Conservation (phyloP, 1,140 invertebrate species). For the Cydia fagiglandana region DNA sequence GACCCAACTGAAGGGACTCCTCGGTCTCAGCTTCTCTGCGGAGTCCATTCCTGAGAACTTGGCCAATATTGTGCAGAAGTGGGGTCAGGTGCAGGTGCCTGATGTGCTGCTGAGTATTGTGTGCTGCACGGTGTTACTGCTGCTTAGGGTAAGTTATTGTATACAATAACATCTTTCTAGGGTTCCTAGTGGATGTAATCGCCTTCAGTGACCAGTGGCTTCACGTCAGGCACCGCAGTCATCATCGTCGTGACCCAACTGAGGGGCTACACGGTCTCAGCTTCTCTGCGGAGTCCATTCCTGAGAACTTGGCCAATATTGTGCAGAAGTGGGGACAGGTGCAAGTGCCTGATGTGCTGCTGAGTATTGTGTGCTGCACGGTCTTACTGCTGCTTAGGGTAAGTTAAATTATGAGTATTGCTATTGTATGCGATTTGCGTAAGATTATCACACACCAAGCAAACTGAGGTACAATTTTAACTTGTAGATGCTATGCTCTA, state of each 20-base stretch:
- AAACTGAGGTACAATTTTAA: too few relatives aligned
- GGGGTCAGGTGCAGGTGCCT: slow-evolving; percentile 76
- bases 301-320: slow-evolving; percentile 82
- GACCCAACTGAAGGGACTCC: slow-evolving; percentile 92
- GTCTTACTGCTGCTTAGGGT: slow-evolving; percentile 84
- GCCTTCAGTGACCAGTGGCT: slow-evolving; percentile 93
- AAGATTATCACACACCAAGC: too few relatives aligned
- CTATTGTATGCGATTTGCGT: too few relatives aligned
- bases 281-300: slow-evolving; percentile 82
- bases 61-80: slow-evolving; percentile 80
- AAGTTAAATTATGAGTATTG: too few relatives aligned
- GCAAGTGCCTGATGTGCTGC: slow-evolving; percentile 80
- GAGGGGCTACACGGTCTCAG: slow-evolving; percentile 88
- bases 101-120: slow-evolving; percentile 84
- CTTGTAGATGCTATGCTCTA: too few relatives aligned
- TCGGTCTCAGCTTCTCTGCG: slow-evolving; percentile 86
- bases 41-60: slow-evolving; percentile 82
- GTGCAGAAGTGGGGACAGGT: slow-evolving; percentile 80
- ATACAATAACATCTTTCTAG: slow-evolving; percentile 73
- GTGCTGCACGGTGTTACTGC: slow-evolving; percentile 83
- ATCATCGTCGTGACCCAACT: slow-evolving; percentile 95
- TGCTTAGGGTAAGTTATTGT: slow-evolving; percentile 80
- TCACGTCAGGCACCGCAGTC: slow-evolving; percentile 94
- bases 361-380: slow-evolving; percentile 84
- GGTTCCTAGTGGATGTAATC: slow-evolving; percentile 97